phyloP scores from a whole-genome alignment of 92 coral and sea anemone species.

The Paramuricea clavata region DNA sequence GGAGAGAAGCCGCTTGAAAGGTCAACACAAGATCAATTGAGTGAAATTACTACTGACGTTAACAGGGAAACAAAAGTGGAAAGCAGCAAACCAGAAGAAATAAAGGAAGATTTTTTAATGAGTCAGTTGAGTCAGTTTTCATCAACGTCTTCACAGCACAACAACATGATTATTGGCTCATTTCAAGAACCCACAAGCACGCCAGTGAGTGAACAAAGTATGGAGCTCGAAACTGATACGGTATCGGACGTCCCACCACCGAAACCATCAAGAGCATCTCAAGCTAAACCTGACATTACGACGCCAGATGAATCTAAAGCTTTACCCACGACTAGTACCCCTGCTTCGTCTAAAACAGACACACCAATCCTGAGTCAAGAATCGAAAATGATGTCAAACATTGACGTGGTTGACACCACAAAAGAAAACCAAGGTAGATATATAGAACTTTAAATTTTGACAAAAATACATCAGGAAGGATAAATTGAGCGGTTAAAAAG shows the following conservation, averaged over 20 bases:
- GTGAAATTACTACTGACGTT: neutral
- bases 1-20: neutral
- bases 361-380: neutral
- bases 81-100: neutral
- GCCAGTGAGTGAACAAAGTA: slow-evolving; percentile 33
- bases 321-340: neutral
- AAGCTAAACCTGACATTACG: neutral
- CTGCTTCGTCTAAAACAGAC: neutral
- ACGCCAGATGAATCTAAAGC: neutral
- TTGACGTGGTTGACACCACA: neutral
- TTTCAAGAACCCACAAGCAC: neutral
- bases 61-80: neutral
- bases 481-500: too few species aligned
- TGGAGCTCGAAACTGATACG: slow-evolving; percentile 11
- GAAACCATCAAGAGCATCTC: slow-evolving; percentile 55
- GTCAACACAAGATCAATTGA: slow-evolving; percentile 23
- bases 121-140: slow-evolving; percentile 15
- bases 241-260: slow-evolving; percentile 65
- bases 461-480: too few species aligned
- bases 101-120: slow-evolving; percentile 9
- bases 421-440: neutral
- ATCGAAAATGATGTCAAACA: neutral
- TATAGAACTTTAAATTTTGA: too few species aligned
- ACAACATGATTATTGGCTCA: neutral
- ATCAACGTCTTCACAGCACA: neutral